Base-by-base conservation (phyloP, 2,113 vertebrate species). In the Microtus montanus region DNA sequence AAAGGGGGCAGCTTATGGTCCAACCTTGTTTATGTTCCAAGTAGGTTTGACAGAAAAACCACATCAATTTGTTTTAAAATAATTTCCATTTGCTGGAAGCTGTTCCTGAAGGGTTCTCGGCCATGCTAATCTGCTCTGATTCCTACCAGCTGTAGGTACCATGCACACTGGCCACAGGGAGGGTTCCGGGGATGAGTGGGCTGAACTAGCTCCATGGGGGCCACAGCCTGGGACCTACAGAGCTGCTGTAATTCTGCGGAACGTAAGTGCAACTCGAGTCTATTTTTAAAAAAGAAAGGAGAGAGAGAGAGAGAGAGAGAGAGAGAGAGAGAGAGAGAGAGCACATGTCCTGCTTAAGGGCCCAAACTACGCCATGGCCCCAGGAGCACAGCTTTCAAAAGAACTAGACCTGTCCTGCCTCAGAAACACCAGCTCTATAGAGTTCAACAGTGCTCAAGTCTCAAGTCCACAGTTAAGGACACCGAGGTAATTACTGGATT, bases 31-130 rank as follows among this genome's bases (percentile, higher is more conserved):
- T 97, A 97, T 94, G 92, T 92, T 97, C 97, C 96, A 97, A 98
- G 95, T 95, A 97, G 96, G 96, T 97, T 96, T 97, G 97, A 97
- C 96, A 97, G 97, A 97, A 96, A 97, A 98, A 97, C 97, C 97
- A 97, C 97, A 98, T 97, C 96, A 98, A 97, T 98, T 98, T 98
- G 97, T 98, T 97, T 97, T 96, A 97, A 97, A 97, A 97, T 98
- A 97, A 98, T 97, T 97, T 97, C 97, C 96, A 97, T 97, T 97
- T 95, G 97, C 97, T 98, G 92, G 95, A 93, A 97, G 97, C 97
- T 95, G 95, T 97, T 97, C 91, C 93, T 97, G 93, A 95, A 96
- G 95, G 93, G 94, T 85, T 97, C 97, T 96, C 86, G 0, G 79
- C 95, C 94, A 96, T 1, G 64, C 95, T 97, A 95, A 97, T 97